These are phyloP conservation scores for Lerista edwardsae DNA, from an alignment of 2,797 vertebrate genomes.

Conservation along the genomic window DNA sequence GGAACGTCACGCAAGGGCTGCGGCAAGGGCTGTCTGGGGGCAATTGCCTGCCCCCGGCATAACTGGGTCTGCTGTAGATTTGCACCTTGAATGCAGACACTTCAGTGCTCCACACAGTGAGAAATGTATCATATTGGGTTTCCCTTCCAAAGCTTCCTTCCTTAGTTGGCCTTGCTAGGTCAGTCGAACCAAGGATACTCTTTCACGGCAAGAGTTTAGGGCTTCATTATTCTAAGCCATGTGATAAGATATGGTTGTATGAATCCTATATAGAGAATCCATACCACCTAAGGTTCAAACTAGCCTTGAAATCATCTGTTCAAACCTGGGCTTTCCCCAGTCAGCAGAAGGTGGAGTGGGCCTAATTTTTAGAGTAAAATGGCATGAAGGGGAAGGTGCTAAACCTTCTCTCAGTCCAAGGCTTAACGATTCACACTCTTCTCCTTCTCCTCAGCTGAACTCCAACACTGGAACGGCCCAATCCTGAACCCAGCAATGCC, in stretches of 20 bases:
- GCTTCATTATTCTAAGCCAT: slow-evolving; percentile 7
- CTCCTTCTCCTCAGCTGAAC: neutral
- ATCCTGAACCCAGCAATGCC: too few relatives aligned
- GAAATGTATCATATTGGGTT: neutral
- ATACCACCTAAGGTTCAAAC: slow-evolving; percentile 62
- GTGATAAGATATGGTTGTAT: slow-evolving; percentile 30
- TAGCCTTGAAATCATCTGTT: neutral
- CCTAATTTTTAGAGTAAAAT: neutral
- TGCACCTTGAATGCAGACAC: neutral
- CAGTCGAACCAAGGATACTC: neutral
- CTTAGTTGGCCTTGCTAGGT: neutral
- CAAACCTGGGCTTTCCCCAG: too few relatives aligned
- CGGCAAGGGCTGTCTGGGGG: too few relatives aligned
- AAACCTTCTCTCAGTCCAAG: neutral
- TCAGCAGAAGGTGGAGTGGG: neutral
- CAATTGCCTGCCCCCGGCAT: too few relatives aligned
- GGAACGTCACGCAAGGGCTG: too few relatives aligned
- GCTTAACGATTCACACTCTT: neutral
- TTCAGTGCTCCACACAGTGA: neutral
- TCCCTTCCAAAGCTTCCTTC: neutral
- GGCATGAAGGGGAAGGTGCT: neutral
- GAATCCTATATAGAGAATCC: slow-evolving; percentile 49
- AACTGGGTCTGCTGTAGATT: neutral
- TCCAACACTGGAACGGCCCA: neutral
- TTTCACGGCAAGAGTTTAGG: neutral